Evolutionary conservation across 1,140 invertebrate genomes (phyloP), one percentile per base, ranked within the genome.

Genomic region (Arion vulgaris): DNA sequence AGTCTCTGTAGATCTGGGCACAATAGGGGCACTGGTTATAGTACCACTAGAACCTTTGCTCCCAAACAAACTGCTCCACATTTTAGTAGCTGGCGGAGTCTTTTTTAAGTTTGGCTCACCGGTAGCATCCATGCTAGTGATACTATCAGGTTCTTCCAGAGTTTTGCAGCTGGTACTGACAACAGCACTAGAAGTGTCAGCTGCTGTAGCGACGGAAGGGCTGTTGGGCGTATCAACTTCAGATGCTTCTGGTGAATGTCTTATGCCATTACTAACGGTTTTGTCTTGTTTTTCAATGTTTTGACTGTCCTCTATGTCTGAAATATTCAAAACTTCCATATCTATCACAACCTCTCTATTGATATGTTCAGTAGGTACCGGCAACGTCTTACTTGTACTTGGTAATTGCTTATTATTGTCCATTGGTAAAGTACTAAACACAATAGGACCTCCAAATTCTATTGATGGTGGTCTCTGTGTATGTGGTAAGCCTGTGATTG

Each of bases 21-120:
- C 36, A 38, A 19, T 34, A 38, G 32, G 39, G 13, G 23, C 28
- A 23, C 34, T 41, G 23, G 51, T 36, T 11, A 39, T 28, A 73
- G 32, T 38, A 38, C 13, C 19, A 66, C 53, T 66, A 4, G 51
- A 39, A 51, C 32, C 23, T 49, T 53, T 76, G 39, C 32, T 79
- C 23, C 62, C 78, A 80, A 80, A 80, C 32, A 80, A 71, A 51
- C 78, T 80, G 32, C 78, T 80, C 78, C 78, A 80, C 41, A 49
- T 71, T 80, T 80, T 80, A 68, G 39, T 7, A 34, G 76, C 34
- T 17, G 51, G 51, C 0, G 19, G 5, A 4, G 34, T 4, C 1
- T 5, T 36, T 66, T 36, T 34, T 68, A 26, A 32, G 5, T 5
- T 9, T 7, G 38, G 7, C 36, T 72, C 39, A 28, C 36, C 11